Evolutionary conservation across 1,140 invertebrate species (phyloP).

Genomic region (Samia ricini): DNA sequence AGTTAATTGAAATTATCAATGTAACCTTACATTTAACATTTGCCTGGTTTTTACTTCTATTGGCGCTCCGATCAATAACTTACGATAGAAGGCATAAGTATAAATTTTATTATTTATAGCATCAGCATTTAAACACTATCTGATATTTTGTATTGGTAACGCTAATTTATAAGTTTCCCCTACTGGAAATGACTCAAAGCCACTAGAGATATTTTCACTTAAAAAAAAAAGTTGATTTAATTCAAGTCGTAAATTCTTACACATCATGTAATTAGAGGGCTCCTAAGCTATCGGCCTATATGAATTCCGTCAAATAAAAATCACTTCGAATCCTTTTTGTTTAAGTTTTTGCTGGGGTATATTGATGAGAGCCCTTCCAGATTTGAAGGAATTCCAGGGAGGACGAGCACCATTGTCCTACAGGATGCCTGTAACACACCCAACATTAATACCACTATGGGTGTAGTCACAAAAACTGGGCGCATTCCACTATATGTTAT

Average conservation of each 20-base stretch:
- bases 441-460: conserved; percentile 10
- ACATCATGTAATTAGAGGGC: background rate
- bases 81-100: too few relatives aligned
- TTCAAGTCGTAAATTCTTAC: background rate
- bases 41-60: too few relatives aligned
- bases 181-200: too few relatives aligned
- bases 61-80: too few relatives aligned
- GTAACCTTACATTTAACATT: too few relatives aligned
- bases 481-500: conserved; percentile 8
- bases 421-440: conserved; percentile 9
- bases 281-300: conserved; percentile 25
- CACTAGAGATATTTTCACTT: too few relatives aligned
- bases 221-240: background rate
- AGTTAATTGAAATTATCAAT: too few relatives aligned
- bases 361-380: conserved; percentile 63
- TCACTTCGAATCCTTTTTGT: conserved; percentile 58
- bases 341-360: conserved; percentile 61
- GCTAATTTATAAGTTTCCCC: too few relatives aligned
- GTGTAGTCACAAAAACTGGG: conserved; percentile 6
- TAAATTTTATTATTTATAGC: too few relatives aligned
- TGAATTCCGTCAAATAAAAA: conserved; percentile 74
- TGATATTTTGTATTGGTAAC: too few relatives aligned
- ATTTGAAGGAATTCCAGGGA: conserved; percentile 61
- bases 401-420: conserved; percentile 31
- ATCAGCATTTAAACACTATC: too few relatives aligned